Percentiles rank a stretch among this genome's conserved stretches.
phyloP scores from a whole-genome alignment of 2,888 invertebrate genomes.

The Amblyjoppa proteus region DNA sequence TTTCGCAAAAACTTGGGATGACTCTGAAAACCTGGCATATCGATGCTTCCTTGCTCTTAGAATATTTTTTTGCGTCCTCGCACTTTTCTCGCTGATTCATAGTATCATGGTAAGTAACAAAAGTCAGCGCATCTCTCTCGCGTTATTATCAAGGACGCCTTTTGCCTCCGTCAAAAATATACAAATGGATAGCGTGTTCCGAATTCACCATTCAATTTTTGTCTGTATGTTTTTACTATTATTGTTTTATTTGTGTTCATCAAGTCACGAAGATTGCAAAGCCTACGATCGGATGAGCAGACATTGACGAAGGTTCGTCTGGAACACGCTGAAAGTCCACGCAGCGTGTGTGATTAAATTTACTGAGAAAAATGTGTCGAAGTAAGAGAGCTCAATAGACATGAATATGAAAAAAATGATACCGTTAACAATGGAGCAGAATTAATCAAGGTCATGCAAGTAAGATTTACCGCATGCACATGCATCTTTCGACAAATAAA shows the following conservation, averaged over 20 bases:
- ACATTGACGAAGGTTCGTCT: constrained; percentile 37
- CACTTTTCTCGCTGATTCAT: constrained; percentile 47
- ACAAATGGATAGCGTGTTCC: constrained; percentile 59
- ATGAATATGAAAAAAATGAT: constrained; percentile 47
- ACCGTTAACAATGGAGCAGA: constrained; percentile 67
- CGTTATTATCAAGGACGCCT: constrained; percentile 77
- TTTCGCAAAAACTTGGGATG: constrained; percentile 52
- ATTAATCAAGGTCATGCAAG: constrained; percentile 73
- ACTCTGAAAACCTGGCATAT: constrained; percentile 67
- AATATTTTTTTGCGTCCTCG: constrained; percentile 44
- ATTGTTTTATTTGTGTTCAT: background rate
- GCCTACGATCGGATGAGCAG: background rate
- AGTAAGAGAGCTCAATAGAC: constrained; percentile 63
- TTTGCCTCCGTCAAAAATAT: constrained; percentile 80
- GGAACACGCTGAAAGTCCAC: constrained; percentile 71
- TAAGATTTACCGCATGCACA: constrained; percentile 77
- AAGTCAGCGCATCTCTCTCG: constrained; percentile 57
- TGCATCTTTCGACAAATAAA: constrained; percentile 71
- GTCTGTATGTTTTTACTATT: background rate
- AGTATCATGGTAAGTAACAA: constrained; percentile 46
- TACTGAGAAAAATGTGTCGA: constrained; percentile 57
- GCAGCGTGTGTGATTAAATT: constrained; percentile 71
- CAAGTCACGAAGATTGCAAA: background rate
- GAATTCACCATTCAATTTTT: constrained; percentile 38
- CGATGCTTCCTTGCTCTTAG: constrained; percentile 68